Evolutionary conservation across 92 coral and sea anemone genomes (phyloP).

Genomic region (Meandrina meandrites): DNA sequence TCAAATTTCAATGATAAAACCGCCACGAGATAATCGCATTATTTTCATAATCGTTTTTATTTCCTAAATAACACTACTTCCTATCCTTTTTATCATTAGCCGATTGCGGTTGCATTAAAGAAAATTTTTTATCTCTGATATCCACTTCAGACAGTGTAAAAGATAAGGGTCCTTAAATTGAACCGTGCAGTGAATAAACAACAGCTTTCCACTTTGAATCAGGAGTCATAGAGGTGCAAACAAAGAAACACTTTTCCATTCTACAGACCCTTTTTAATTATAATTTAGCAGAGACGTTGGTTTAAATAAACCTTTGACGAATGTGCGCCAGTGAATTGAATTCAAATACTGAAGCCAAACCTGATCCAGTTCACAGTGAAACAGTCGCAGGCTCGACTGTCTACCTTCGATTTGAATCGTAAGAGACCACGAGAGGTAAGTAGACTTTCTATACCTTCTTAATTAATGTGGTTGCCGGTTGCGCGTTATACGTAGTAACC

Average conservation of each 20-base stretch:
- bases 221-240: background rate
- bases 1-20: background rate
- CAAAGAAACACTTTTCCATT: background rate
- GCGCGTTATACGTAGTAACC: background rate
- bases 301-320: background rate
- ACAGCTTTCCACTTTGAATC: background rate
- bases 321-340: background rate
- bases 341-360: background rate
- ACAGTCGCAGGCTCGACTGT: background rate
- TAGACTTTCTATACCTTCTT: too few relatives aligned
- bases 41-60: background rate
- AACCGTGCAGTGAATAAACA: background rate
- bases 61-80: background rate
- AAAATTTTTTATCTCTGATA: background rate
- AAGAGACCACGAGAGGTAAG: background rate
- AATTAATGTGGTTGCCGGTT: background rate
- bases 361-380: background rate
- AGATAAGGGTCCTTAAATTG: background rate
- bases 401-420: background rate
- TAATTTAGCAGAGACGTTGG: background rate
- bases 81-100: background rate
- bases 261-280: background rate
- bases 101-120: background rate
- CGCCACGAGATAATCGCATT: conserved; percentile 2
- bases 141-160: background rate